phyloP scores from a whole-genome alignment of 1,140 invertebrate genomes.

The Caenorhabditis brenneri region DNA sequence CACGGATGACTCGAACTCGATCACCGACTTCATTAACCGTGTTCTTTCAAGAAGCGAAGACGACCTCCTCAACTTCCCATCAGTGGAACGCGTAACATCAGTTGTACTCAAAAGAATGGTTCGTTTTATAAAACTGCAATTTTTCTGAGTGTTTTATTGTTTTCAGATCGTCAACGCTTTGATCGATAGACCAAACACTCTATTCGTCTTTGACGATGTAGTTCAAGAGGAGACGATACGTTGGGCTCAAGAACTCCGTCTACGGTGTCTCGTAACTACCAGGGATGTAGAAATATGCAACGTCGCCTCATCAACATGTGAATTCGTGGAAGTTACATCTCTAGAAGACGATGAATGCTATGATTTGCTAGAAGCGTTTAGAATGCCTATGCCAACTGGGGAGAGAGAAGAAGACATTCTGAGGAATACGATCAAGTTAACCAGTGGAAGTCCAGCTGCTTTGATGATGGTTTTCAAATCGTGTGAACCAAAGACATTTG shows the following conservation, averaged over 20 bases:
- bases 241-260: slow-evolving; percentile 32
- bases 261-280: background rate
- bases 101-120: slow-evolving; percentile 25
- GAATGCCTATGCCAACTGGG: slow-evolving; percentile 4
- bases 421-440: background rate
- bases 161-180: slow-evolving; percentile 47
- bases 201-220: slow-evolving; percentile 48
- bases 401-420: slow-evolving; percentile 13
- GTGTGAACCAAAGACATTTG: slow-evolving; percentile 23
- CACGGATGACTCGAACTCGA: slow-evolving; percentile 29
- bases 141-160: background rate
- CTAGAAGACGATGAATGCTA: background rate
- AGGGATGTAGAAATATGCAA: slow-evolving; percentile 1
- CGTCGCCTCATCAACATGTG: background rate
- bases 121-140: background rate
- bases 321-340: background rate
- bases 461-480: slow-evolving; percentile 28
- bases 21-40: slow-evolving; percentile 38
- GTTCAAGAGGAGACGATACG: slow-evolving; percentile 38
- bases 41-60: slow-evolving; percentile 39
- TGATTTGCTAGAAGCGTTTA: background rate
- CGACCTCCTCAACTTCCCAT: slow-evolving; percentile 31
- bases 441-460: slow-evolving; percentile 9
- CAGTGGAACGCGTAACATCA: background rate
- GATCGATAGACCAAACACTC: slow-evolving; percentile 45